A percentile compares a stretch with the other conserved stretches of the same genome.
phyloP scores from a whole-genome alignment of 2,797 vertebrate species.

The Enteromius trimaculatus region DNA sequence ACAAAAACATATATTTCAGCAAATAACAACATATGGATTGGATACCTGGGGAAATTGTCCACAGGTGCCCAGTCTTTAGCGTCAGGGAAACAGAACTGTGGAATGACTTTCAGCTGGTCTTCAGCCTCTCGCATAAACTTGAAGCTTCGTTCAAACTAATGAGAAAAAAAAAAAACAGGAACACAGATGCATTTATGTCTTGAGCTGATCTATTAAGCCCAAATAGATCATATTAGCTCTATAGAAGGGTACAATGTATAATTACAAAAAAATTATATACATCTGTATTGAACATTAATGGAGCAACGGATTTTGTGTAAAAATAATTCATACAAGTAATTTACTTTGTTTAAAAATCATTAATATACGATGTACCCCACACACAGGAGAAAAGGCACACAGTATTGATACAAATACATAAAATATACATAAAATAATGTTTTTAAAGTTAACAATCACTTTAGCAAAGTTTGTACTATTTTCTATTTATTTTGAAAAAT shows the following conservation, averaged over 20 bases:
- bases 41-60: slow-evolving; percentile 80
- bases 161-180: slow-evolving; percentile 12
- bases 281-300: no score
- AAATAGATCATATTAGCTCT: background rate
- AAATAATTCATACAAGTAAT: background rate
- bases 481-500: no score
- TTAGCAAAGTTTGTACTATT: no score
- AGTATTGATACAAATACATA: no score
- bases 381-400: no score
- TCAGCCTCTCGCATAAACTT: slow-evolving; percentile 97
- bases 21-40: background rate
- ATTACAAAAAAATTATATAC: no score
- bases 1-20: background rate
- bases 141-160: slow-evolving; percentile 93
- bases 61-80: slow-evolving; percentile 98
- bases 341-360: no score
- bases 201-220: background rate
- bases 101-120: slow-evolving; percentile 97
- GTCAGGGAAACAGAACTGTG: slow-evolving; percentile 98
- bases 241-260: background rate
- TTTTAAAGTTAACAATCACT: no score
- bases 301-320: background rate
- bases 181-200: background rate
- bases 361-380: no score
- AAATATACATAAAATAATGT: no score